Evolutionary conservation across 1,140 invertebrate species (phyloP), one percentile per base, ranked within the genome.

Genomic region (Lanistes nyassanus): DNA sequence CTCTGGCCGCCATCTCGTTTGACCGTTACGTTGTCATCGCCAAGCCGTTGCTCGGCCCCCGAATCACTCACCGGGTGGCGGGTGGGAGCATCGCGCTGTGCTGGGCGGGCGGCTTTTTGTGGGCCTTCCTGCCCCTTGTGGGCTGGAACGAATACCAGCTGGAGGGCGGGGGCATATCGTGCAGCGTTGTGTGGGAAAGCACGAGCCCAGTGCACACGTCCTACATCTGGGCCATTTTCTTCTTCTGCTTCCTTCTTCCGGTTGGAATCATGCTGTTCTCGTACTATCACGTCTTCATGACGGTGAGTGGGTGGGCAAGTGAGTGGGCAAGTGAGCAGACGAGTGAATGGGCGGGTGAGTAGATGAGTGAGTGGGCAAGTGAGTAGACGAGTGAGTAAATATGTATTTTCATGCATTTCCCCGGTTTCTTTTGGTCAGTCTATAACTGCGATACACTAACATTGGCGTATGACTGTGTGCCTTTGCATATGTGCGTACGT

Each of bases 1-100:
- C 79, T 16, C 76, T 85, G 19, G 64, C 70, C 23, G 84, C 81
- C 16, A 85, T 85, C 31, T 80, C 84, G 0, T 23, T 85, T 29
- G 84, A 85, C 56, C 70, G 84, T n/a, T 85, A 85, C 69, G 71
- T 83, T 37, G 78, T 83, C 70, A 85, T 85, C 66, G 79, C 80
- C 31, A 80, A 81, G 29, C 82, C 84, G 0, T 55, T 85, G 13
- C 75, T 79, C 34, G 75, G 78, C 4, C 31, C 76, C 19, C 78
- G 79, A 31, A 81, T 84, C 21, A 82, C 76, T 11, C 69, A 75
- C 26, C 62, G 77, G 26, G 75, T 78, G 6, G 82, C 79, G 4
- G 36, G 21, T 9, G n/a, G 67, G 0, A 34, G 74, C 11, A 37
- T 80, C 6, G 58, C 47, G 0, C 31, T 29, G 0, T 82, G 82